Percentiles rank a stretch among this genome's conserved stretches.
Conservation (phyloP, 2,113 vertebrate species). For the Calonectris borealis region DNA sequence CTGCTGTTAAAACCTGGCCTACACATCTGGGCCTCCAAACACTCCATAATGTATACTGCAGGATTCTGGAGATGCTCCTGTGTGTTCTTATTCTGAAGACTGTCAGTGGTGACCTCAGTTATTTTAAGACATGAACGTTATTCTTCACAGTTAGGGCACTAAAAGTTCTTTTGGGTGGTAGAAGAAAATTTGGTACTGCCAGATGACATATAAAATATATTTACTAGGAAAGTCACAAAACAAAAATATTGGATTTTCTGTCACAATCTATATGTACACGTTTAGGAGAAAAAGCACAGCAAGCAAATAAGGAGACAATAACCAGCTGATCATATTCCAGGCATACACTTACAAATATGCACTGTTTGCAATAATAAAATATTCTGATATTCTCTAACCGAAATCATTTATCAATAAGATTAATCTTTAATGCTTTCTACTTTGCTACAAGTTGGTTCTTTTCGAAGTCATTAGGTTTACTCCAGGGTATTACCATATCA, state of each 20-base stretch:
- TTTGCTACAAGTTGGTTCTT: not conserved
- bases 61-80: not conserved
- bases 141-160: not conserved
- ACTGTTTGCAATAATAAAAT: not conserved
- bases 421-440: not conserved
- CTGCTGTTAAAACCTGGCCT: not conserved
- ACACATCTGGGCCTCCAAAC: not conserved
- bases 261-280: accelerated
- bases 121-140: not conserved
- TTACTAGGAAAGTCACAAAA: not conserved
- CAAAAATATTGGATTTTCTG: not conserved
- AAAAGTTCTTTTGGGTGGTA: not conserved
- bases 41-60: not conserved
- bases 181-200: not conserved
- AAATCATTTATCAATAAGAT: not conserved
- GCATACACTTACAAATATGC: accelerated
- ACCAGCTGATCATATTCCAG: not conserved
- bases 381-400: not conserved
- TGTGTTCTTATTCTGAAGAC: not conserved
- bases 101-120: not conserved
- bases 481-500: not conserved
- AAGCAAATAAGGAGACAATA: not conserved
- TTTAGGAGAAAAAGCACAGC: not conserved
- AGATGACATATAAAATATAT: not conserved
- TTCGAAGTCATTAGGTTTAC: not conserved